Base-by-base conservation (phyloP, 2,888 invertebrate genomes). In the Synanthedon andrenaeformis region DNA sequence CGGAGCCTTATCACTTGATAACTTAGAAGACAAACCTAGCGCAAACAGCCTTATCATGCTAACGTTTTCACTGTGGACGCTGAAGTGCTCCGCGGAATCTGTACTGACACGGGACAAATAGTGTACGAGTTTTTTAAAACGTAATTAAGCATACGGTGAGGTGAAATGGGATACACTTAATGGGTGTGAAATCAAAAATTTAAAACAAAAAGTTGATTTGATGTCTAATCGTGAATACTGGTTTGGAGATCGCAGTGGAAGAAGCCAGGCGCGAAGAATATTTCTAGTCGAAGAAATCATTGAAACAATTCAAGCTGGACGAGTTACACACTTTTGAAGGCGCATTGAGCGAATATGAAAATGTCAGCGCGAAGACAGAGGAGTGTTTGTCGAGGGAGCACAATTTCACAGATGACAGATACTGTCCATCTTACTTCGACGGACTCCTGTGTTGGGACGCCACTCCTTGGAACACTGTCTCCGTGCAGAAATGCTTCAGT, bases 381-480 rank as follows among this genome's bases (percentile, higher is more conserved):
- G 82, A 83, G 61, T 87, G 87, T 58, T 57, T 79, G 65, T 72
- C 68, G 59, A 73, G 69, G 62, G 76, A 82, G 56, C 55, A 64
- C 55, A 76, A 77, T 53, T 55, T 76, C 51, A 66, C 74, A 19
- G 69, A 41, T 12, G 56, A 70, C 42, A 70, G 67, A 53, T 76
- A 70, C 72, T 95, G 95, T 70, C 90, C 90, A 55, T 90, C 91
- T 45, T 90, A 90, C 62, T 94, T 92, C 87, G 96, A 96, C 70
- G 90, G 90, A 3, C 82, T 95, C 55, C 85, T 94, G 42, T 96
- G 96, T 76, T 96, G 96, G 96, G 95, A 94, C 11, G 89, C 92
- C 3, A 94, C 96, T 2, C 88, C 90, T 0, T 90, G 91, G 58
- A 92, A 92, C 59, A 90, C 91, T 0, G 75, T 90, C 52, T 93